phyloP scores from a whole-genome alignment of 2,113 vertebrate species.

The Peromyscus polionotus region DNA sequence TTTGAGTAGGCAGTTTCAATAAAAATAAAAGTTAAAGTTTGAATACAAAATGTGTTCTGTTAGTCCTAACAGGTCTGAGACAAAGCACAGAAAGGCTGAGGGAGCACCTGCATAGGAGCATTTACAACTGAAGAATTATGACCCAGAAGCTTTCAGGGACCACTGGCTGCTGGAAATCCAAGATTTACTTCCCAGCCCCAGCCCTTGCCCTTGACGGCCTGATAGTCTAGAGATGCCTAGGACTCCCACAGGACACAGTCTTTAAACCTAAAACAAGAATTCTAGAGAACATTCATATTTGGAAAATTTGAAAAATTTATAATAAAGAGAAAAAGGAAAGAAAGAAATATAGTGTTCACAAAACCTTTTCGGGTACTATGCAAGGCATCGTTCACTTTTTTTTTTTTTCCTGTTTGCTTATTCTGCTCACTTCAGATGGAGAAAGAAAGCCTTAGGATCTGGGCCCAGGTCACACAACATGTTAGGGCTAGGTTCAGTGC shows the following conservation, averaged over 20 bases:
- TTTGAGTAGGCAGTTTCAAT: not conserved
- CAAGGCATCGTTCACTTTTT: not conserved
- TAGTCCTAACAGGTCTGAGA: not conserved
- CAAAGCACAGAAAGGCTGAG: not conserved
- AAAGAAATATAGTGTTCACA: not conserved
- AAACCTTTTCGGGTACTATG: not conserved
- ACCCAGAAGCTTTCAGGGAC: not conserved
- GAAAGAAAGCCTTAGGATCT: not conserved
- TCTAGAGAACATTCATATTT: not conserved
- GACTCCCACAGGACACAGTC: not conserved
- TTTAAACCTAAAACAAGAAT: not conserved
- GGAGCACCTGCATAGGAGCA: not conserved
- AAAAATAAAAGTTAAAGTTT: not conserved
- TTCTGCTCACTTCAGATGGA: slow-evolving; percentile 20
- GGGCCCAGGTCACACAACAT: not conserved
- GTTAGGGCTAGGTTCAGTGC: not conserved
- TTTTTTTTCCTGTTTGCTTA: not conserved
- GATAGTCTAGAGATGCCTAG: not conserved
- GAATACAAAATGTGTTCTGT: not conserved
- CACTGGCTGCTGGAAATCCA: not conserved
- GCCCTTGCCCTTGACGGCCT: not conserved
- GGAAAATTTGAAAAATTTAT: not conserved
- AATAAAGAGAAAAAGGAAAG: not conserved
- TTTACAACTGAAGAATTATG: not conserved
- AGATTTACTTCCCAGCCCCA: not conserved